phyloP scores from a whole-genome alignment of 2,888 invertebrate genomes.

The Mimumesa dahlbomi region DNA sequence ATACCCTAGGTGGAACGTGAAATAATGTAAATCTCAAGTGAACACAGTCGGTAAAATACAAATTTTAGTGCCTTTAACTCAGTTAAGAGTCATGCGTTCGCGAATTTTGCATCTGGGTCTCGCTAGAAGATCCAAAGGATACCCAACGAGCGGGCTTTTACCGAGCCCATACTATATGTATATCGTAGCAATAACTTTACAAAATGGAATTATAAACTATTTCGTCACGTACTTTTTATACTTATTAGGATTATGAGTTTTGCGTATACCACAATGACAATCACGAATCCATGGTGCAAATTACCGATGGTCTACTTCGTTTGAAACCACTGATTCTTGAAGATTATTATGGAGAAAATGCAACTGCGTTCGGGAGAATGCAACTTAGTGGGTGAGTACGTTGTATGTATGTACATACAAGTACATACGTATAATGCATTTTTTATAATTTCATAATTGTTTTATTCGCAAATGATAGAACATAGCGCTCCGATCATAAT shows the following conservation, averaged over 20 bases:
- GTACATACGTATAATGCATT: neutral
- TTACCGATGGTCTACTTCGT: conserved; percentile 64
- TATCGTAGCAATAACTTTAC: too few relatives aligned
- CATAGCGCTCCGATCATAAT: too few relatives aligned
- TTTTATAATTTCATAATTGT: neutral
- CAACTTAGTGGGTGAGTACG: conserved; percentile 67
- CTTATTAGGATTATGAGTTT: conserved; percentile 76
- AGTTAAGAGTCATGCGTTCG: too few relatives aligned
- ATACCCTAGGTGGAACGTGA: too few relatives aligned
- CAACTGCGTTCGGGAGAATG: conserved; percentile 65
- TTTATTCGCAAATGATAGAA: too few relatives aligned
- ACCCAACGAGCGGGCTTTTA: too few relatives aligned
- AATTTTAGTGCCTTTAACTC: too few relatives aligned
- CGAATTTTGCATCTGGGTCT: too few relatives aligned
- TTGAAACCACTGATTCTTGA: conserved; percentile 71
- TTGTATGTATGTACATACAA: neutral
- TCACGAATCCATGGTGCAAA: conserved; percentile 54
- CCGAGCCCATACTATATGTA: too few relatives aligned
- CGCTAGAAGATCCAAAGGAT: too few relatives aligned
- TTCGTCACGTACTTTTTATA: neutral
- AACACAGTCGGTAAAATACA: too few relatives aligned
- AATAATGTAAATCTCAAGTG: too few relatives aligned
- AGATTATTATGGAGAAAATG: conserved; percentile 68
- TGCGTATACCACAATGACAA: conserved; percentile 71
- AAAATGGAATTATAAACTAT: neutral